phyloP scores from a whole-genome alignment of 2,888 invertebrate genomes.

The Cryptophagus acutangulus region DNA sequence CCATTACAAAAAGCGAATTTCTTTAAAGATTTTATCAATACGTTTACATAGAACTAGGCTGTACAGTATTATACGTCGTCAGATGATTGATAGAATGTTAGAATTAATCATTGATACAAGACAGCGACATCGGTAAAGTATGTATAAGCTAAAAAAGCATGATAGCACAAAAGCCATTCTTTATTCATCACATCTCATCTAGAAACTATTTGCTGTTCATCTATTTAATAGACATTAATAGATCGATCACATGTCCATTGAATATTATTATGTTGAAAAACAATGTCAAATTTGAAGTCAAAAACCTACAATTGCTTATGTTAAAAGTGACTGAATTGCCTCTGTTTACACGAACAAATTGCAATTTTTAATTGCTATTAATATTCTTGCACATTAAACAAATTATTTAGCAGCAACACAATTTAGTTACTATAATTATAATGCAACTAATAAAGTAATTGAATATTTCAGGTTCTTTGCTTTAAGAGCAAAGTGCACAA shows the following conservation, averaged over 20 bases:
- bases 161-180: conserved; percentile 3
- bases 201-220: conserved; percentile 3
- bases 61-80: conserved; percentile 9
- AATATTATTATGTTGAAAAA: not conserved
- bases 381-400: too few relatives aligned
- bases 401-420: too few relatives aligned
- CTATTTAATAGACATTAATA: not conserved
- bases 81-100: conserved; percentile 23
- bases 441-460: too few relatives aligned
- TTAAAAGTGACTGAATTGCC: too few relatives aligned
- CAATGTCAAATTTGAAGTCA: too few relatives aligned
- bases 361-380: too few relatives aligned
- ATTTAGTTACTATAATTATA: too few relatives aligned
- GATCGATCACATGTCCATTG: not conserved
- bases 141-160: conserved; percentile 14
- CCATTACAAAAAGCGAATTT: conserved; percentile 3
- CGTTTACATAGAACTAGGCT: conserved; percentile 8
- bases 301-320: too few relatives aligned
- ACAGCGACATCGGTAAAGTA: conserved; percentile 17
- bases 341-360: too few relatives aligned
- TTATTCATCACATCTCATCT: conserved; percentile 6
- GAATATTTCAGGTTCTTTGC: too few relatives aligned
- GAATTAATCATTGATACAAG: conserved; percentile 21
- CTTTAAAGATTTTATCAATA: conserved; percentile 8
- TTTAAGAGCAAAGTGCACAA: too few relatives aligned